Evolutionary conservation across 2,113 vertebrate genomes (phyloP).

Genomic region (Oncorhynchus mykiss): DNA sequence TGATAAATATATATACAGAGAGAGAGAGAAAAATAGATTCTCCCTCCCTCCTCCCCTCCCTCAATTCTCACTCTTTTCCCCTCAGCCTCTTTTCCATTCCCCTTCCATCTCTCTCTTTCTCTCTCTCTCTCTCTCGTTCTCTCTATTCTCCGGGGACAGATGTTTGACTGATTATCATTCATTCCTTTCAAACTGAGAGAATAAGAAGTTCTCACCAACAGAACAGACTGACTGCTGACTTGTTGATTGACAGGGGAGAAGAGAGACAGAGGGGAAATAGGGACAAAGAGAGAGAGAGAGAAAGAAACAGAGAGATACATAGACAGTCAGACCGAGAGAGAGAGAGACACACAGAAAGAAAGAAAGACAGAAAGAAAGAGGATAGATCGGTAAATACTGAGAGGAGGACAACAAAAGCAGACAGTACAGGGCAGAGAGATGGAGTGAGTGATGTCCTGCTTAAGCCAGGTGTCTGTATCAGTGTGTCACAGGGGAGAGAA

Average conservation of each 20-base stretch:
- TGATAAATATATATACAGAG: not conserved
- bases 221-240: slow-evolving; percentile 8
- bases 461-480: slow-evolving; percentile 64
- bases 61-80: not conserved
- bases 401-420: slow-evolving; percentile 2
- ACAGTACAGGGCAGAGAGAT: slow-evolving; percentile 14
- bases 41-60: slow-evolving; percentile 7
- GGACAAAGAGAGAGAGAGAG: slow-evolving; percentile 8
- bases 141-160: slow-evolving; percentile 21
- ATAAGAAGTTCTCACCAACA: slow-evolving; percentile 31
- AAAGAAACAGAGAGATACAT: slow-evolving; percentile 29
- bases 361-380: not conserved
- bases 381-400: not conserved
- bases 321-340: not conserved
- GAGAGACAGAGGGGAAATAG: slow-evolving; percentile 29
- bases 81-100: too few relatives aligned
- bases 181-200: slow-evolving; percentile 39
- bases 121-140: not conserved
- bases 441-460: slow-evolving; percentile 39
- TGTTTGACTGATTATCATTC: slow-evolving; percentile 31
- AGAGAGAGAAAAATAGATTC: slow-evolving; percentile 17
- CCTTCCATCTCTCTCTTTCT: not conserved
- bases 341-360: slow-evolving; percentile 3
- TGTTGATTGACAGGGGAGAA: slow-evolving; percentile 15
- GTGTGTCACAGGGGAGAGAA: slow-evolving; percentile 11